A percentile compares a stretch with the other conserved stretches of the same genome.
Conservation (phyloP, 2,888 invertebrate genomes). For the Hybos culiciformis region DNA sequence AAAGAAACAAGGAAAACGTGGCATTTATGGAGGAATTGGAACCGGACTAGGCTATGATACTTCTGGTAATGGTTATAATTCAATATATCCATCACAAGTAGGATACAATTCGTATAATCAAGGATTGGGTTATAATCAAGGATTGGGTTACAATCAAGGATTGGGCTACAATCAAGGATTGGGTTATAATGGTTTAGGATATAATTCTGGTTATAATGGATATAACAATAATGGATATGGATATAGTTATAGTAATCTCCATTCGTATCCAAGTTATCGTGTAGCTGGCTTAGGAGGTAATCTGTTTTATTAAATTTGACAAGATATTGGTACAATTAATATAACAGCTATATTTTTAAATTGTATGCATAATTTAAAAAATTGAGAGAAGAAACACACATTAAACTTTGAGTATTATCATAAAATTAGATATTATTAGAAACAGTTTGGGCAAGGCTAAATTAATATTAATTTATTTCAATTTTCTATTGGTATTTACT, state of each 20-base stretch:
- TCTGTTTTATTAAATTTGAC: background rate
- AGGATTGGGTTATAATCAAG: background rate
- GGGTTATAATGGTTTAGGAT: slow-evolving; percentile 3
- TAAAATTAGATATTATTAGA: too few species aligned
- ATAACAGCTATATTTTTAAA: too few species aligned
- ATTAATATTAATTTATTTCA: too few species aligned
- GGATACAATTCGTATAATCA: background rate
- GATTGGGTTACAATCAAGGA: background rate
- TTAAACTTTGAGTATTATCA: too few species aligned
- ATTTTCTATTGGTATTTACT: background rate
- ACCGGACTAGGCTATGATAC: background rate
- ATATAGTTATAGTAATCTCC: background rate
- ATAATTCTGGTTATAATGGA: background rate
- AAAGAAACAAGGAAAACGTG: slow-evolving; percentile 11
- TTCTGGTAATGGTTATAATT: background rate
- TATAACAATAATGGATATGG: slow-evolving; percentile 7
- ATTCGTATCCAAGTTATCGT: slow-evolving; percentile 1
- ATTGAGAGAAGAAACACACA: too few species aligned
- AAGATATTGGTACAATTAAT: too few species aligned
- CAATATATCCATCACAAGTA: slow-evolving; percentile 2
- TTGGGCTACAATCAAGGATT: background rate
- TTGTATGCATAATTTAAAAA: too few species aligned
- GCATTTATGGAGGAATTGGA: slow-evolving; percentile 6
- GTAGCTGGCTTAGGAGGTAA: slow-evolving; percentile 6
- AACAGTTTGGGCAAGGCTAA: too few species aligned